Percentiles rank a stretch among this genome's conserved stretches.
Evolutionary conservation across 2,797 vertebrate genomes (phyloP).

Genomic region (Pterois miles): DNA sequence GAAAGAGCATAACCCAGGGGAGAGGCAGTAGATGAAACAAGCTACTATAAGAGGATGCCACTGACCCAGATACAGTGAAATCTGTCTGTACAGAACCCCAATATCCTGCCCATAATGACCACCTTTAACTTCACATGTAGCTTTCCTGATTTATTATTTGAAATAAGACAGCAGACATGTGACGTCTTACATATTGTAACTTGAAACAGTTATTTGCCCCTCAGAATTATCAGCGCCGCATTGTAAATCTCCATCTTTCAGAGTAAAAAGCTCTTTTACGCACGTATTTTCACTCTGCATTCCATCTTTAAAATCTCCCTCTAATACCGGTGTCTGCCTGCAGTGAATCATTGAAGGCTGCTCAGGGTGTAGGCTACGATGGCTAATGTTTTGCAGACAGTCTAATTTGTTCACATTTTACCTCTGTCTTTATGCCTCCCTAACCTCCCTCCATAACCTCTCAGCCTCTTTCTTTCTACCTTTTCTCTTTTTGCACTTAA

Average conservation of each 20-base stretch:
- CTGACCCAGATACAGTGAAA: conserved; percentile 39
- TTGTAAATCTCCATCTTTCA: conserved; percentile 19
- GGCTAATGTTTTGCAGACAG: conserved; percentile 51
- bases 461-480: neutral
- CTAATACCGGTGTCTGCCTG: conserved; percentile 27
- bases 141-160: neutral
- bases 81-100: conserved; percentile 14
- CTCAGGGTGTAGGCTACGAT: conserved; percentile 33
- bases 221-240: neutral
- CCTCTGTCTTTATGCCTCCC: conserved; percentile 39
- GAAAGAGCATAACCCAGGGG: conserved; percentile 16
- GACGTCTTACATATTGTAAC: neutral
- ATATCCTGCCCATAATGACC: neutral
- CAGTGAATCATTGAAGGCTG: conserved; percentile 36
- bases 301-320: conserved; percentile 27
- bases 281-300: conserved; percentile 27
- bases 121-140: neutral
- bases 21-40: conserved; percentile 20
- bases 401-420: conserved; percentile 56
- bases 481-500: conserved; percentile 15
- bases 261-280: conserved; percentile 20
- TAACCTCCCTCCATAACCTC: conserved; percentile 12
- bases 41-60: conserved; percentile 3
- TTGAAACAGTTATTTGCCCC: neutral
- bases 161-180: neutral